A percentile compares a stretch with the other conserved stretches of the same genome.
Conservation (phyloP, 2,113 vertebrate genomes). For the Clarias macrocephalus region DNA sequence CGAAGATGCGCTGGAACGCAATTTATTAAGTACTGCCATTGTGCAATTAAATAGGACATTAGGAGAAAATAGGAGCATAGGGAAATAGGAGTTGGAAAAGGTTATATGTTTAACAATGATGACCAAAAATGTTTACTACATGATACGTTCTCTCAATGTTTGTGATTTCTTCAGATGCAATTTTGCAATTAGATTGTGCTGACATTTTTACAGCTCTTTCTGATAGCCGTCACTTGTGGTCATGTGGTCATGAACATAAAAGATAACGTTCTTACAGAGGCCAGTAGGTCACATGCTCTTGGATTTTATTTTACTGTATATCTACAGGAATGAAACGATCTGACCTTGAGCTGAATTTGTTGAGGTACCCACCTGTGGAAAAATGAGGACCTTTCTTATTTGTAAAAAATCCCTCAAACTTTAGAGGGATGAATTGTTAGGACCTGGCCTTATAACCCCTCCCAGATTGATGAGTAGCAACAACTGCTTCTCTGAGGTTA, state of each 20-base stretch:
- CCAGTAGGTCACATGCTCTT: background rate
- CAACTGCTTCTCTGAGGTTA: background rate
- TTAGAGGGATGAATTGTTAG: background rate
- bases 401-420: background rate
- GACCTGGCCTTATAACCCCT: background rate
- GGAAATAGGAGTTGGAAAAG: background rate
- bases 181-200: background rate
- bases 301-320: background rate
- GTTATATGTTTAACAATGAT: background rate
- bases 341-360: background rate
- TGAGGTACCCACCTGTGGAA: background rate
- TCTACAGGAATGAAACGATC: background rate
- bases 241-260: background rate
- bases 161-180: background rate
- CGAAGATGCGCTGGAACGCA: background rate
- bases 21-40: background rate
- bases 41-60: background rate
- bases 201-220: background rate
- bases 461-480: background rate
- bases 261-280: background rate
- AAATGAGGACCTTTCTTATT: background rate
- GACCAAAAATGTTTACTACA: background rate
- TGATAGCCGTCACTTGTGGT: background rate
- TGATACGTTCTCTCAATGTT: background rate
- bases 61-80: no score